phyloP scores from a whole-genome alignment of 2,888 invertebrate species.

The Lithosia quadra region DNA sequence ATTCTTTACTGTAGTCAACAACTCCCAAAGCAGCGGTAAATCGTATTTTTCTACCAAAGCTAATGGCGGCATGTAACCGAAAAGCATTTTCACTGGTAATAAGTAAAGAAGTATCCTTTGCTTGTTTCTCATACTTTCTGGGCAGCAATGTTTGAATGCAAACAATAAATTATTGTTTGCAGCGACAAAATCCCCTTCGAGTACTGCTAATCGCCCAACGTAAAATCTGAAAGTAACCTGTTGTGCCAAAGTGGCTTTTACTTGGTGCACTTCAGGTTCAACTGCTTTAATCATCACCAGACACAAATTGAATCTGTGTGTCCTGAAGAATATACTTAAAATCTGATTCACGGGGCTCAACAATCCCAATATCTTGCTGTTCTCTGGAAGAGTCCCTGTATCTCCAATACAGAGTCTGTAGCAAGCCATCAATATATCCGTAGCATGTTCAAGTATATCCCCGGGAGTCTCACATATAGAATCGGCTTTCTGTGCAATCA shows the following conservation, averaged over 20 bases:
- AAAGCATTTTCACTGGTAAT: conserved; percentile 14
- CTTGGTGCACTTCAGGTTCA: neutral
- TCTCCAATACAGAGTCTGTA: conserved; percentile 10
- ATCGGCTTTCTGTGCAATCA: conserved; percentile 86
- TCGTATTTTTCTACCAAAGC: neutral
- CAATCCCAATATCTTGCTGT: conserved; percentile 9
- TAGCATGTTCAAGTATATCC: neutral
- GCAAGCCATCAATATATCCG: conserved; percentile 2
- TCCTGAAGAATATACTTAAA: conserved; percentile 6
- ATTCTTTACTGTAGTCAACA: neutral
- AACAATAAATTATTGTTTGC: conserved; percentile 9
- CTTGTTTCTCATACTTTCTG: conserved; percentile 3
- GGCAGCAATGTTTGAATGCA: conserved; percentile 13
- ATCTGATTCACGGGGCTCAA: conserved; percentile 14
- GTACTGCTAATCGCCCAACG: conserved; percentile 16
- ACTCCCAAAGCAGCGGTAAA: conserved; percentile 8
- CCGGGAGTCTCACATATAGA: neutral
- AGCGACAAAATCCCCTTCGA: conserved; percentile 6
- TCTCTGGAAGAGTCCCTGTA: neutral
- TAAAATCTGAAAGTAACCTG: conserved; percentile 12
- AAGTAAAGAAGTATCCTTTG: conserved; percentile 9
- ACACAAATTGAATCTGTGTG: conserved; percentile 7
- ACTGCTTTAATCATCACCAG: conserved; percentile 10
- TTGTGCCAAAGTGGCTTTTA: neutral
- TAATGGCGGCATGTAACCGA: conserved; percentile 12